Percentiles rank a stretch among this genome's conserved stretches.
Evolutionary conservation across 2,888 invertebrate species (phyloP).

Genomic region (Lagria hirta): DNA sequence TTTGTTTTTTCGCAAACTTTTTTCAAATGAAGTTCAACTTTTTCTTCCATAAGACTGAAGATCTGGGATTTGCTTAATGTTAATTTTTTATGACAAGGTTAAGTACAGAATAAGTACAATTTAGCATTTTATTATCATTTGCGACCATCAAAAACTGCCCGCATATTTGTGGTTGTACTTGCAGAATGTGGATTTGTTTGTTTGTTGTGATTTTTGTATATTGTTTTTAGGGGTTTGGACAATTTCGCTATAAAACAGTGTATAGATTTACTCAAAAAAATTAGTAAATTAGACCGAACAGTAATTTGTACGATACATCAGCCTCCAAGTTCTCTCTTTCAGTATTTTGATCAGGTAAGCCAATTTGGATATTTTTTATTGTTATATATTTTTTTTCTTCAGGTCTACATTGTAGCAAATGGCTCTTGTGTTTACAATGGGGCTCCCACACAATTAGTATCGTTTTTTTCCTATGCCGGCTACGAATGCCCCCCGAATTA

Average conservation of each 20-base stretch:
- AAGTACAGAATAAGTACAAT: no score
- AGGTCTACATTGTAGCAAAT: slow-evolving; percentile 58
- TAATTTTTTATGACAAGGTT: no score
- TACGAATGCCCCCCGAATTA: slow-evolving; percentile 73
- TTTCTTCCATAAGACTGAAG: no score
- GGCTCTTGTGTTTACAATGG: slow-evolving; percentile 71
- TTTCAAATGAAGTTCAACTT: no score
- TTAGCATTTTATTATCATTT: no score
- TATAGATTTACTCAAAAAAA: slow-evolving; percentile 66
- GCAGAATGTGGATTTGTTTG: no score
- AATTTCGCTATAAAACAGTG: slow-evolving; percentile 73
- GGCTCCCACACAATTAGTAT: slow-evolving; percentile 66
- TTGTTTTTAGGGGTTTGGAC: slow-evolving; percentile 65
- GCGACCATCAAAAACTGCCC: no score
- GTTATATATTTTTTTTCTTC: slow-evolving; percentile 19
- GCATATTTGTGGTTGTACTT: no score
- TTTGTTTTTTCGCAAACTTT: no score
- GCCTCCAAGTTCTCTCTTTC: slow-evolving; percentile 74
- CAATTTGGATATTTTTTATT: slow-evolving; percentile 7
- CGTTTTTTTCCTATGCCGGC: slow-evolving; percentile 65
- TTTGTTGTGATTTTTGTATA: slow-evolving; percentile 2
- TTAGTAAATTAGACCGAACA: slow-evolving; percentile 71
- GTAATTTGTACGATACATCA: slow-evolving; percentile 81
- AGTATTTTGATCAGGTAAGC: slow-evolving; percentile 68
- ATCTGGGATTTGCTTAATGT: no score